Percentiles rank a stretch among this genome's conserved stretches.
phyloP scores from a whole-genome alignment of 37 sponge, comb jelly and placozoan genomes.

The Halisarca cf. caerulea region DNA sequence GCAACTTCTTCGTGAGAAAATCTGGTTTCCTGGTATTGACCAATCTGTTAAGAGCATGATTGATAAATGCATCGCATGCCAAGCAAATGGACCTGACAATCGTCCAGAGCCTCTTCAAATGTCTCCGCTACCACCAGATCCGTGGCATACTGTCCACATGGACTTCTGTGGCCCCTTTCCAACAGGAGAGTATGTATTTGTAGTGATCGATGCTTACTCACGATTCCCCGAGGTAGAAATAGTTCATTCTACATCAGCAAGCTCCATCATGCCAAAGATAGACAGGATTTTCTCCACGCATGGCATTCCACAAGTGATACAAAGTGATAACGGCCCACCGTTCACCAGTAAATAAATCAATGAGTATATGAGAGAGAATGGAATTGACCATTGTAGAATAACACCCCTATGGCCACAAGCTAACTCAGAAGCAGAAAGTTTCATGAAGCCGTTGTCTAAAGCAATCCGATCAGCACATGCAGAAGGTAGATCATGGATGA shows the following conservation, averaged over 20 bases:
- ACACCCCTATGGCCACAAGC: slow-evolving; percentile 26
- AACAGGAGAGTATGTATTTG: slow-evolving; percentile 22
- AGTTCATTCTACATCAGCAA: neutral
- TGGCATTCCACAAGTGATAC: neutral
- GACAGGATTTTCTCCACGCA: neutral
- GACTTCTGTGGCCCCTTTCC: slow-evolving; percentile 27
- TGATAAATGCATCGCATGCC: neutral
- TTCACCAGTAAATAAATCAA: slow-evolving; percentile 8
- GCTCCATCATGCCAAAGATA: neutral
- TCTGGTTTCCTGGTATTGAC: too few relatives aligned
- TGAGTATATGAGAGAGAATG: slow-evolving; percentile 7
- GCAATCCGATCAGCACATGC: slow-evolving; percentile 33
- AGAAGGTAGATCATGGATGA: slow-evolving; percentile 49
- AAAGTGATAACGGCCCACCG: neutral
- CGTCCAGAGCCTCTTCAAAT: slow-evolving; percentile 33
- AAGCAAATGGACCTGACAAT: neutral
- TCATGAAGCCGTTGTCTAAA: slow-evolving; percentile 5
- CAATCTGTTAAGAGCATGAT: neutral
- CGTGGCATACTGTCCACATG: slow-evolving; percentile 49
- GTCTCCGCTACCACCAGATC: slow-evolving; percentile 47
- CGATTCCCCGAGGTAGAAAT: neutral
- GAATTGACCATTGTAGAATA: slow-evolving; percentile 19
- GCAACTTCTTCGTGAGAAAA: too few relatives aligned
- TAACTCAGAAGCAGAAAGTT: neutral
- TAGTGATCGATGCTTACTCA: slow-evolving; percentile 10